Conservation (phyloP, 2,797 vertebrate species). For the Myiothlypis coronata region DNA sequence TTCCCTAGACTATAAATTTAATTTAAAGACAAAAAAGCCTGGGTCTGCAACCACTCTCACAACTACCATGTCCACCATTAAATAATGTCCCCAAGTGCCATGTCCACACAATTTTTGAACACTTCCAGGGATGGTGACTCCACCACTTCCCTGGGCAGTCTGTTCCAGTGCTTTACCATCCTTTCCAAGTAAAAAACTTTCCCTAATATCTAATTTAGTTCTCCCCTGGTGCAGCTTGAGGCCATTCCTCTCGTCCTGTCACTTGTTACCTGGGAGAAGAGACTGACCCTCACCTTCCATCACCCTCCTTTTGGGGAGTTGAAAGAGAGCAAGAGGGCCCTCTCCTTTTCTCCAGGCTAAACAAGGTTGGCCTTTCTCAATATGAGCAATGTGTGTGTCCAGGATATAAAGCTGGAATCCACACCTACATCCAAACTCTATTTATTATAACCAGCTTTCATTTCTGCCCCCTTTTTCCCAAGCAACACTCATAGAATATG, state of each 20-base stretch:
- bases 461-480: neutral
- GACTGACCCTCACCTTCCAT: too few species aligned
- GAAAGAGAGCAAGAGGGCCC: neutral
- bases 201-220: neutral
- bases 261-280: neutral
- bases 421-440: neutral
- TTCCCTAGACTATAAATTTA: neutral
- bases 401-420: neutral
- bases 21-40: neutral
- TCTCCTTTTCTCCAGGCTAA: neutral
- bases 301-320: neutral
- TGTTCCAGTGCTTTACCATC: neutral
- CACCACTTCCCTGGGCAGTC: neutral
- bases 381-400: rapidly evolving
- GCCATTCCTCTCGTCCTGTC: neutral
- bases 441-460: neutral
- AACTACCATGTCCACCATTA: neutral
- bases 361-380: neutral
- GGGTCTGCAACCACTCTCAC: neutral
- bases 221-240: neutral
- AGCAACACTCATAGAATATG: neutral
- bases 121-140: neutral
- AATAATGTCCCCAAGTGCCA: neutral
- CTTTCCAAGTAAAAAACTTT: neutral
- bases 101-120: neutral